These are phyloP conservation scores for Andrena cerasifolii DNA, from an alignment of 1,140 invertebrate species.

Conservation along the genomic window DNA sequence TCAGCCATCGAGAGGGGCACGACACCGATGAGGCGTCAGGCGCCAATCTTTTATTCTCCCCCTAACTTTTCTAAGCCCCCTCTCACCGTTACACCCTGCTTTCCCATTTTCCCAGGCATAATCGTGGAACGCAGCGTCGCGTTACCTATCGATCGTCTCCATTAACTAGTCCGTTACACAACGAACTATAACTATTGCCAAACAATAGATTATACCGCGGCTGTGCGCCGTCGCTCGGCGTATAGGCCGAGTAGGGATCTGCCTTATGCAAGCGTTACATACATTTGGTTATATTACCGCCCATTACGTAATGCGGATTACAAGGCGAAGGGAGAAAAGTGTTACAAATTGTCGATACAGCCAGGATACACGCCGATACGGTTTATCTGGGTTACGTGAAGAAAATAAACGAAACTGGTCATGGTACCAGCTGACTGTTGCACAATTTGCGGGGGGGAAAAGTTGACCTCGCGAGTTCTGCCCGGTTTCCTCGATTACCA, in stretches of 20 bases:
- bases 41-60: neutral
- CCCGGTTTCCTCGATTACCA: neutral
- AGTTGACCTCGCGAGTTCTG: slow-evolving; percentile 19
- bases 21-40: too few relatives aligned
- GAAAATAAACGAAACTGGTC: slow-evolving; percentile 38
- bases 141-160: slow-evolving; percentile 70
- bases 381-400: slow-evolving; percentile 26
- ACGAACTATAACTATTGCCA: slow-evolving; percentile 75
- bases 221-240: slow-evolving; percentile 51
- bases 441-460: slow-evolving; percentile 29
- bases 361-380: slow-evolving; percentile 26
- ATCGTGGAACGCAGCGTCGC: slow-evolving; percentile 41
- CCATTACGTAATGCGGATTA: slow-evolving; percentile 78
- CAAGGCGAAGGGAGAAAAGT: slow-evolving; percentile 69
- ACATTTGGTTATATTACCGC: slow-evolving; percentile 80
- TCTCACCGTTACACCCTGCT: slow-evolving; percentile 2
- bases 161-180: slow-evolving; percentile 73
- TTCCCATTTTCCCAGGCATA: slow-evolving; percentile 13
- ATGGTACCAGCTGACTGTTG: slow-evolving; percentile 14
- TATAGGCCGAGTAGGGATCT: slow-evolving; percentile 64
- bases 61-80: neutral
- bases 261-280: slow-evolving; percentile 80
- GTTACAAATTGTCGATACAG: slow-evolving; percentile 71
- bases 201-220: slow-evolving; percentile 77
- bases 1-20: too few relatives aligned